Conservation (phyloP, 2,888 invertebrate genomes). For the Cryptophagus acutangulus region DNA sequence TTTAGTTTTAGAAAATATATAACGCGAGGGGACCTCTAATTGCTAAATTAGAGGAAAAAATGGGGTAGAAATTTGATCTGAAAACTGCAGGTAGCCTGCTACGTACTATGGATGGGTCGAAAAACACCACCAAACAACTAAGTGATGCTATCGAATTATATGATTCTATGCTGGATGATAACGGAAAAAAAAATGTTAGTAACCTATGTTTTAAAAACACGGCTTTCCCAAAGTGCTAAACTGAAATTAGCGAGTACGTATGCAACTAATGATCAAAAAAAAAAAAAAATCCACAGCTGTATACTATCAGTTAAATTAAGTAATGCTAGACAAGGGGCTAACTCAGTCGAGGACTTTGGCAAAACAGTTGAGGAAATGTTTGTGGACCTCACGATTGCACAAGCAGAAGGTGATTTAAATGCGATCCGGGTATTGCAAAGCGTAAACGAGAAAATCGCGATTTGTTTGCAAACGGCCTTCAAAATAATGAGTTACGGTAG, state of each 20-base stretch:
- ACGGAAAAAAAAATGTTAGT: neutral
- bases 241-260: neutral
- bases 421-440: neutral
- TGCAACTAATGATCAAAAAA: neutral
- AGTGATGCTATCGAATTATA: slow-evolving; percentile 1
- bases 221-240: neutral
- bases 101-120: neutral
- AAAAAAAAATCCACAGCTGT: too few species aligned
- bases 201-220: neutral
- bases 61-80: neutral
- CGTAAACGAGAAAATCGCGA: neutral
- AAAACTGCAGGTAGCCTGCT: neutral
- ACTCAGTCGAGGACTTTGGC: neutral
- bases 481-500: too few species aligned
- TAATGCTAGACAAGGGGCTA: neutral
- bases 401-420: neutral
- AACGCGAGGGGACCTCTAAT: too few species aligned
- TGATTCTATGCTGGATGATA: slow-evolving; percentile 1
- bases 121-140: neutral
- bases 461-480: neutral
- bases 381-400: neutral
- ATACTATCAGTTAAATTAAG: neutral
- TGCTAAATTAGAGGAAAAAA: neutral
- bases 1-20: too few species aligned
- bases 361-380: neutral